Conservation (phyloP, 2,888 invertebrate genomes). For the Ectemnius cavifrons region DNA sequence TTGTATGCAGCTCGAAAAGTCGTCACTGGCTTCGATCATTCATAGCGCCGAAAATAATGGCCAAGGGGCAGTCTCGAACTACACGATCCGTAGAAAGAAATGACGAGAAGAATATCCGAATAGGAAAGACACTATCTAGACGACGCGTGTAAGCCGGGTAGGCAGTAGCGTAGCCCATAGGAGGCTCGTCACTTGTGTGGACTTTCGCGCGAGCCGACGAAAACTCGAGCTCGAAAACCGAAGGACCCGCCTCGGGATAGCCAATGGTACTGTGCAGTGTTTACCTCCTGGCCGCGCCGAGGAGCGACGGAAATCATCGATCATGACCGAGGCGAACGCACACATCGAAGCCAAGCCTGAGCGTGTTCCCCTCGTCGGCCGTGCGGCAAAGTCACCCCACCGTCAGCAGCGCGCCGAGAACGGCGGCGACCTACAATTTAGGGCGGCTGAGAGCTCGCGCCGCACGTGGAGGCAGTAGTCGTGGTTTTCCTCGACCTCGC, state of each 20-base stretch:
- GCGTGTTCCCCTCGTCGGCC: constrained; percentile 32
- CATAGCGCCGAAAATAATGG: not conserved
- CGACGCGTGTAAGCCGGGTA: not conserved
- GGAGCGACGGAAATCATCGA: constrained; percentile 66
- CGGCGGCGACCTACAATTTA: constrained; percentile 74
- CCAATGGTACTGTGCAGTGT: constrained; percentile 76
- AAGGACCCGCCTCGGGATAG: constrained; percentile 75
- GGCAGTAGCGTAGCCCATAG: constrained; percentile 13
- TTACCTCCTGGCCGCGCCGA: constrained; percentile 74
- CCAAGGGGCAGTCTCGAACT: not conserved
- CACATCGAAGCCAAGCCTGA: constrained; percentile 34
- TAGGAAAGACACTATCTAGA: not conserved
- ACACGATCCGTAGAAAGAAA: too few species aligned
- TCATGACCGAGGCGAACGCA: constrained; percentile 61
- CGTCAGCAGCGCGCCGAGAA: constrained; percentile 15
- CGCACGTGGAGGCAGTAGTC: constrained; percentile 76
- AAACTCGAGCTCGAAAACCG: constrained; percentile 67
- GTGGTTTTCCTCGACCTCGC: constrained; percentile 67
- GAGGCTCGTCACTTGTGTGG: constrained; percentile 39
- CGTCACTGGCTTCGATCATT: not conserved
- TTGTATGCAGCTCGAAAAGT: too few species aligned
- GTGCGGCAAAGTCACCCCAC: constrained; percentile 50
- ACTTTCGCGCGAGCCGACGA: constrained; percentile 38
- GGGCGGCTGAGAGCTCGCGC: constrained; percentile 67
- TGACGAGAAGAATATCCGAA: too few species aligned